phyloP scores from a whole-genome alignment of 1,140 invertebrate genomes.

The Cyclargus thomasi region DNA sequence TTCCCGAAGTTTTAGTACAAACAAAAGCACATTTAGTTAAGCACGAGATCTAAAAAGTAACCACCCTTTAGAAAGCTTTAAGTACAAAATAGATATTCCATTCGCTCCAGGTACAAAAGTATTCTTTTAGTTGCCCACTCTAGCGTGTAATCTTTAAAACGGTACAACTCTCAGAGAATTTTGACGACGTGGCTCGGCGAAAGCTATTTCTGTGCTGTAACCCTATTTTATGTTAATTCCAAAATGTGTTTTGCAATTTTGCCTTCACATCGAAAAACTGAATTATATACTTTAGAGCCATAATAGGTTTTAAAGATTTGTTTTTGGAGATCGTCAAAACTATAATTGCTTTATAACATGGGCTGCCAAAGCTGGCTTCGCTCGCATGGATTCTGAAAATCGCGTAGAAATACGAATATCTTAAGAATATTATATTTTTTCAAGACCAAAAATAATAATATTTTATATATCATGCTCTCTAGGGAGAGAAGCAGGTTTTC shows the following conservation, averaged over 20 bases:
- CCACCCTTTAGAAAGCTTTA: background rate
- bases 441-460: too few relatives aligned
- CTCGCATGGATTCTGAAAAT: too few relatives aligned
- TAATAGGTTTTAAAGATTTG: too few relatives aligned
- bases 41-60: background rate
- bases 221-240: conserved; percentile 1
- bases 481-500: too few relatives aligned
- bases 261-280: background rate
- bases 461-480: too few relatives aligned
- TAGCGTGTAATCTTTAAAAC: conserved; percentile 1
- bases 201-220: background rate
- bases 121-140: background rate
- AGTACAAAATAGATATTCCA: background rate
- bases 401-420: too few relatives aligned
- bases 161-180: background rate
- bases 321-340: too few relatives aligned
- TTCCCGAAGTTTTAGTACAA: too few relatives aligned
- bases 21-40: too few relatives aligned
- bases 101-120: background rate
- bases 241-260: conserved; percentile 3
- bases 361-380: too few relatives aligned
- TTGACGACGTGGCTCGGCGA: background rate
- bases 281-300: background rate
- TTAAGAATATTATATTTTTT: too few relatives aligned
- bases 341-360: too few relatives aligned